Conservation (phyloP, 2,888 invertebrate genomes). For the Synergus itoensis region DNA sequence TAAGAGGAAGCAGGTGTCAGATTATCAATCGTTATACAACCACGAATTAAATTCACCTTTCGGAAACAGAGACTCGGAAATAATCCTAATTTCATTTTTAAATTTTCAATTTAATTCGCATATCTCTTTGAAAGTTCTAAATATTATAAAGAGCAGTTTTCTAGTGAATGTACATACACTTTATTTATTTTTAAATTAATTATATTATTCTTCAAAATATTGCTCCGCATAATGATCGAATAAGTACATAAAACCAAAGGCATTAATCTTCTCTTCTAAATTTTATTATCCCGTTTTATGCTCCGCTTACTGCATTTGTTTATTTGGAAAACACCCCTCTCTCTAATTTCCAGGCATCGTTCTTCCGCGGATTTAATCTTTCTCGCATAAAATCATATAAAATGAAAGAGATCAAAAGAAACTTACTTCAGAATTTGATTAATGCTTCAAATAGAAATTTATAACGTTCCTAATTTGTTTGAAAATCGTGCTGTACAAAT, state of each 20-base stretch:
- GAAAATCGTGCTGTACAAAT: background rate
- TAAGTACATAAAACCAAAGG: background rate
- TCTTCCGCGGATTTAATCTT: background rate
- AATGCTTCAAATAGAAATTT: background rate
- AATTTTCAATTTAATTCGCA: background rate
- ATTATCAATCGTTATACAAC: background rate
- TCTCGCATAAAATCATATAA: background rate
- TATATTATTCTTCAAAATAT: background rate
- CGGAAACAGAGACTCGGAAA: background rate
- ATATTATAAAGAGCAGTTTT: too few species aligned
- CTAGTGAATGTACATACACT: too few species aligned
- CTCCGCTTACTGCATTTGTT: background rate
- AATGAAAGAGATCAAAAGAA: background rate
- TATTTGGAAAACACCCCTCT: background rate
- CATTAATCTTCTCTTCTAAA: background rate
- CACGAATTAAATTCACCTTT: background rate
- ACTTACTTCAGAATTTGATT: background rate
- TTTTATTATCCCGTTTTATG: background rate
- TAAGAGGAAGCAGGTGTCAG: constrained; percentile 2
- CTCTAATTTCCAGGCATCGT: background rate
- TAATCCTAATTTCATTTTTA: background rate
- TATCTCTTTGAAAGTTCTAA: too few species aligned
- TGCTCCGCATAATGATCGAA: background rate
- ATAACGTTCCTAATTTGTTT: background rate
- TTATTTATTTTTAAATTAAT: background rate